These are phyloP conservation scores for Euspilapteryx auroguttella DNA, from an alignment of 2,888 invertebrate genomes.

Conservation along the genomic window DNA sequence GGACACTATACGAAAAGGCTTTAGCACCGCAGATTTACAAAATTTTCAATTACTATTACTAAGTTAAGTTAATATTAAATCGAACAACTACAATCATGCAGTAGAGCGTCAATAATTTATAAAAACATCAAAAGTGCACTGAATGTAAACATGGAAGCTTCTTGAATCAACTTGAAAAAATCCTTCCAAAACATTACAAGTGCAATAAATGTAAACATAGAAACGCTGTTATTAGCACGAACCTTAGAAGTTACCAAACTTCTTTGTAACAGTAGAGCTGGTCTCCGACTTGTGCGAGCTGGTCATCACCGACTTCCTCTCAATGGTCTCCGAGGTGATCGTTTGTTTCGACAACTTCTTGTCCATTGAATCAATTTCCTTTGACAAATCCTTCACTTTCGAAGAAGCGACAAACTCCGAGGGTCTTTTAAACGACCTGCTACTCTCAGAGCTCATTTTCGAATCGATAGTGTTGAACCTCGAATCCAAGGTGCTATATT, in stretches of 20 bases:
- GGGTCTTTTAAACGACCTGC: conserved; percentile 50
- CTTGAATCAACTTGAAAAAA: no score
- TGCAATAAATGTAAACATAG: no score
- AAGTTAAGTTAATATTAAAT: conserved; percentile 4
- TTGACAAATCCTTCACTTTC: conserved; percentile 34
- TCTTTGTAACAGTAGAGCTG: conserved; percentile 60
- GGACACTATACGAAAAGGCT: conserved; percentile 2
- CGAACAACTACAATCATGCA: conserved; percentile 3
- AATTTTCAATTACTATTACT: conserved; percentile 1
- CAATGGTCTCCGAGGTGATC: conserved; percentile 68
- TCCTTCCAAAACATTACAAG: no score
- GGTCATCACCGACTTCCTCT: conserved; percentile 69
- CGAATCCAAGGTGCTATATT: conserved; percentile 47
- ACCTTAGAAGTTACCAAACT: conserved; percentile 51
- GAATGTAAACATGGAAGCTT: background rate
- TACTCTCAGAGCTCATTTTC: conserved; percentile 47
- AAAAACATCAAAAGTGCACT: background rate
- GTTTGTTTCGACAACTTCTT: conserved; percentile 69
- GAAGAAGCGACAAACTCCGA: conserved; percentile 43
- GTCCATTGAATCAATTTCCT: conserved; percentile 62
- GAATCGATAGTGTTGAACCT: conserved; percentile 45
- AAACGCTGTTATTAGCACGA: no score
- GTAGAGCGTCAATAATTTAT: background rate
- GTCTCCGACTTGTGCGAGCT: conserved; percentile 63
- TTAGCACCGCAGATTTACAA: conserved; percentile 8